phyloP scores from a whole-genome alignment of 1,140 invertebrate species.

The Brachionus paranguensis region DNA sequence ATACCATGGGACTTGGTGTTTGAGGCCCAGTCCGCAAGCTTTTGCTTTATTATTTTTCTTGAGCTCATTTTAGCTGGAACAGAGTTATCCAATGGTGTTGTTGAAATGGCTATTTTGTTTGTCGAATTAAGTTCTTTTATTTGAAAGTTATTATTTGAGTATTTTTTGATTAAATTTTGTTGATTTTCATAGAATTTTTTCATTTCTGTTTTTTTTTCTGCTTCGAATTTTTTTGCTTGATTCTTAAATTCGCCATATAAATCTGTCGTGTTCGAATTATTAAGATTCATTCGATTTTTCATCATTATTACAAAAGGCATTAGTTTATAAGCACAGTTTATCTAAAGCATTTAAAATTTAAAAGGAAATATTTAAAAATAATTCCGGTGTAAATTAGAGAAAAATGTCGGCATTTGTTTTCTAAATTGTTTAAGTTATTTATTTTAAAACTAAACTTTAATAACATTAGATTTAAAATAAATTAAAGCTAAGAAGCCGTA shows the following conservation, averaged over 20 bases:
- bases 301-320: neutral
- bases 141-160: neutral
- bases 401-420: neutral
- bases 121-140: neutral
- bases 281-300: neutral
- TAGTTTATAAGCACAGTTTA: neutral
- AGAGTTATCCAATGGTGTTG: neutral
- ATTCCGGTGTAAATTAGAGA: neutral
- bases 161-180: neutral
- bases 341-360: neutral
- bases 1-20: slow-evolving; percentile 15
- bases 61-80: neutral
- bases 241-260: neutral
- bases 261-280: neutral
- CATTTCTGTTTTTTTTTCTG: neutral
- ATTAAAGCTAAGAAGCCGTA: too few species aligned
- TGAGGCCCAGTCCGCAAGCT: neutral
- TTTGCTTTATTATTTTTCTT: neutral
- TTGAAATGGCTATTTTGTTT: neutral
- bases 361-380: neutral
- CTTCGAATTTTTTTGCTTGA: neutral
- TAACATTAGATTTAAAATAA: too few species aligned
- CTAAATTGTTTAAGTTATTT: neutral
- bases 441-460: neutral
- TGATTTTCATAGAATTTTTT: neutral